Percentiles rank a stretch among this genome's conserved stretches.
phyloP scores from a whole-genome alignment of 2,888 invertebrate genomes.

The Cosmia trapezina region DNA sequence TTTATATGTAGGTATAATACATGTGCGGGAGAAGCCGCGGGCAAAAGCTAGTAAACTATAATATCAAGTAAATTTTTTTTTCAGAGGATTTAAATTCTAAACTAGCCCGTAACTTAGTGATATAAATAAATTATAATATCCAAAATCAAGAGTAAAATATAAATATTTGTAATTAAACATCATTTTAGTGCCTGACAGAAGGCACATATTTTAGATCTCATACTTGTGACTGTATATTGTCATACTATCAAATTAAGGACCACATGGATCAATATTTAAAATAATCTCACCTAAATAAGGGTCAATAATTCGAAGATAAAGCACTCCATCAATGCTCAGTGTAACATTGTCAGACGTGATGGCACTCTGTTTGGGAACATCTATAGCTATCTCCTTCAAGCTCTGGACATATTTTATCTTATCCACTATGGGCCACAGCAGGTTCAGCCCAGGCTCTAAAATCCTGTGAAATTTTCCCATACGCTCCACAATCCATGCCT shows the following conservation, averaged over 20 bases:
- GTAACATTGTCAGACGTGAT: slow-evolving; percentile 99
- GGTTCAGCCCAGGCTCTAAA: slow-evolving; percentile 98
- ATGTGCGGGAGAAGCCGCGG: too few relatives aligned
- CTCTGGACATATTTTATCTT: slow-evolving; percentile 99
- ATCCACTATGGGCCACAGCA: slow-evolving; percentile 97
- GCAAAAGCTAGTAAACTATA: too few relatives aligned
- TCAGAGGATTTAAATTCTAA: not conserved
- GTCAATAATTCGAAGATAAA: slow-evolving; percentile 98
- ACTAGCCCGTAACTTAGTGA: not conserved
- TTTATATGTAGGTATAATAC: too few relatives aligned
- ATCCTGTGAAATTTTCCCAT: slow-evolving; percentile 99
- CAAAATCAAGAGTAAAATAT: not conserved
- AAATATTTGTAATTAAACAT: not conserved
- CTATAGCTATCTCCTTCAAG: slow-evolving; percentile 99
- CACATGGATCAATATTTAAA: not conserved
- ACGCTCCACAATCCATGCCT: slow-evolving; percentile 99
- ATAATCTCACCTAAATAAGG: slow-evolving; percentile 94
- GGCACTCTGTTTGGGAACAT: slow-evolving; percentile 99
- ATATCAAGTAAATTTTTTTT: too few relatives aligned
- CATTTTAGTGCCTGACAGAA: too few relatives aligned
- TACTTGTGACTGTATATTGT: not conserved
- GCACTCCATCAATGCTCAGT: slow-evolving; percentile 98
- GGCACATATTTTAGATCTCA: not conserved
- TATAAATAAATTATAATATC: not conserved
- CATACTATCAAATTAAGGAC: not conserved